Base-by-base conservation (phyloP, 1,140 invertebrate species). In the Thaumatotibia leucotreta region DNA sequence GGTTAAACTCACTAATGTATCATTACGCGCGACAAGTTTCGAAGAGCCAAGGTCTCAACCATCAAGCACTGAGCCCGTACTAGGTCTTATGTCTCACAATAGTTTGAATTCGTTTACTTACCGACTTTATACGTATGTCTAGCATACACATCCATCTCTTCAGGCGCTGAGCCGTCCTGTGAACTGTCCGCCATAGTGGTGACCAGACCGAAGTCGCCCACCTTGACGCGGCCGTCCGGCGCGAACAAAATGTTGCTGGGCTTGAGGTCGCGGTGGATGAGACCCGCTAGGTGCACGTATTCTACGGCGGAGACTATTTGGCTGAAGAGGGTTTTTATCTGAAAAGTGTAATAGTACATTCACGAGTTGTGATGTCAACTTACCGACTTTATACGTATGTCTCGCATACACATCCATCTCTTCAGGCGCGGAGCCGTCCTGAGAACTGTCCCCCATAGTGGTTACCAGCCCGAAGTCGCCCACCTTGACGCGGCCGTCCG, bases 231-330 rank as follows among this genome's bases (percentile, higher is more conserved):
- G 4, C 96, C 96, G 89, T 98, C 97, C 61, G 94, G 92, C 0
- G 97, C 96, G 83, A 99, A 99, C 86, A 99, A 98, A 76, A 99
- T 99, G 88, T 99, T 99, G 58, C 97, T 98, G 1, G 98, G 98
- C 92, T 99, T 99, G 20, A 99, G 93, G 92, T 99, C 98, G 63
- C 98, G 93, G 89, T 99, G 98, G 84, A 99, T 99, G 0, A 99
- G 92, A 3, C 96, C 96, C 73, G 95, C 94, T 0, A 95, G 84
- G 91, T 99, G 98, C 0, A 99, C 96, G 92, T 99, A 99, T 68
- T 98, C 96, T 5, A 99, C 97, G 23, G 98, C 98, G 69, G 95
- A 93, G 0, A 98, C 94, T 77, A 99, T 98, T 90, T 99, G 97
- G 76, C 95, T 93, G 91, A 99, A 99, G 65, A 99, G 95, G 61